Conservation (phyloP, 1,140 invertebrate genomes). For the Drosophila oshimai region DNA sequence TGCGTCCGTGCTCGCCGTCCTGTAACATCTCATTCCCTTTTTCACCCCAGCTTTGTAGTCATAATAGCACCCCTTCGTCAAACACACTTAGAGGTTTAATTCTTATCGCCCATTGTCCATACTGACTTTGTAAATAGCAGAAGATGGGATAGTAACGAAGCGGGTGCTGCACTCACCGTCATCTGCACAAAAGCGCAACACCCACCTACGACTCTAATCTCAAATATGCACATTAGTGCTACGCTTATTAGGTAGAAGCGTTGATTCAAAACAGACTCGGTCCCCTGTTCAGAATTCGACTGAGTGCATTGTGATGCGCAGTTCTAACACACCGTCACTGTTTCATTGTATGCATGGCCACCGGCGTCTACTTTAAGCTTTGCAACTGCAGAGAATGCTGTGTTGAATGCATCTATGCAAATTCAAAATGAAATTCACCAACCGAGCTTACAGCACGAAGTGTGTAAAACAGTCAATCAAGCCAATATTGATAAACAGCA, state of each 20-base stretch:
- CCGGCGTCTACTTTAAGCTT: conserved; percentile 9
- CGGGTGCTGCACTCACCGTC: conserved; percentile 4
- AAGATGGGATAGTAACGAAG: not conserved
- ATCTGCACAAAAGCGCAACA: conserved; percentile 52
- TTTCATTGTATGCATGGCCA: conserved; percentile 32
- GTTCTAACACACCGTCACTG: not conserved
- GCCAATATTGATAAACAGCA: too few species aligned
- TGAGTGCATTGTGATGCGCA: not conserved
- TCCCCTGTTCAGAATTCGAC: not conserved
- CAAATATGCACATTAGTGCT: conserved; percentile 1
- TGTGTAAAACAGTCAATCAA: too few species aligned
- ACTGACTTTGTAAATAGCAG: conserved; percentile 47
- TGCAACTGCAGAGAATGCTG: conserved; percentile 42
- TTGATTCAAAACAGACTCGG: conserved; percentile 26
- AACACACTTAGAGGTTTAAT: conserved; percentile 55
- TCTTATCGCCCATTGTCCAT: conserved; percentile 62
- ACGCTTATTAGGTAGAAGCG: conserved; percentile 29
- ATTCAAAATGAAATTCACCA: too few species aligned
- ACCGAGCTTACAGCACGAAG: too few species aligned
- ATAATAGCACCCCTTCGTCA: conserved; percentile 5
- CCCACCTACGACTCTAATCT: not conserved
- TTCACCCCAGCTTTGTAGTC: not conserved
- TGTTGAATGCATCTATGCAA: conserved; percentile 57
- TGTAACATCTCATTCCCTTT: not conserved
- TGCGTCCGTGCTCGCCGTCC: not conserved